phyloP scores from a whole-genome alignment of 2,888 invertebrate genomes.

The Pseudococcus viburni region DNA sequence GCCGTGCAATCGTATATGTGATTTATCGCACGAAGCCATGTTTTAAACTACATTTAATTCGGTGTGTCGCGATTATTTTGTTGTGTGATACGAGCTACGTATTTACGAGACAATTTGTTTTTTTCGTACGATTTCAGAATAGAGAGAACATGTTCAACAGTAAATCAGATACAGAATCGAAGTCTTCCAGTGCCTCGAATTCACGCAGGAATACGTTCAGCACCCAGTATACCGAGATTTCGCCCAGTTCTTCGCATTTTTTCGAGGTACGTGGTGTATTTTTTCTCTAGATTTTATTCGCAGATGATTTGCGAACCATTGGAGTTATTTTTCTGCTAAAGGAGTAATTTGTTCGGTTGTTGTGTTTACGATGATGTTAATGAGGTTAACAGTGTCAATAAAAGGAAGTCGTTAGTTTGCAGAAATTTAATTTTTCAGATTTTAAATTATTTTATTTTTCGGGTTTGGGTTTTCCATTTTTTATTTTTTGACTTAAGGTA shows the following conservation, averaged over 20 bases:
- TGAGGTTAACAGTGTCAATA: background rate
- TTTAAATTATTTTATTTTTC: too few species aligned
- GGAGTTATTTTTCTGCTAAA: background rate
- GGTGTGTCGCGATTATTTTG: slow-evolving; percentile 14
- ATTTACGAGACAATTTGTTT: background rate
- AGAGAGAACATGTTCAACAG: slow-evolving; percentile 49
- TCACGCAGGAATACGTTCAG: slow-evolving; percentile 77
- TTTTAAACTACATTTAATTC: background rate
- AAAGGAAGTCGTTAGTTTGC: background rate
- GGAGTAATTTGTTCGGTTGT: background rate
- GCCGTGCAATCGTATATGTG: background rate
- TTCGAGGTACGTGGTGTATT: slow-evolving; percentile 79
- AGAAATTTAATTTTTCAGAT: too few species aligned
- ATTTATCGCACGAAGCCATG: slow-evolving; percentile 12
- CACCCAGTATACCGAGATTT: slow-evolving; percentile 83
- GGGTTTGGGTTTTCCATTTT: too few species aligned
- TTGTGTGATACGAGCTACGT: background rate
- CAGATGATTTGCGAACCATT: too few species aligned
- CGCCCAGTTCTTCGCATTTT: slow-evolving; percentile 89
- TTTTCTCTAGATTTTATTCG: background rate
- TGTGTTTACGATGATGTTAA: background rate
- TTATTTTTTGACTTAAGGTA: too few species aligned
- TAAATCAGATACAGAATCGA: slow-evolving; percentile 12
- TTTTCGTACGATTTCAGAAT: slow-evolving; percentile 37
- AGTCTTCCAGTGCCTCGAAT: slow-evolving; percentile 69